A percentile compares a stretch with the other conserved stretches of the same genome.
These are phyloP conservation scores for Spicauda simplicius DNA, from an alignment of 2,888 invertebrate genomes.

Conservation along the genomic window DNA sequence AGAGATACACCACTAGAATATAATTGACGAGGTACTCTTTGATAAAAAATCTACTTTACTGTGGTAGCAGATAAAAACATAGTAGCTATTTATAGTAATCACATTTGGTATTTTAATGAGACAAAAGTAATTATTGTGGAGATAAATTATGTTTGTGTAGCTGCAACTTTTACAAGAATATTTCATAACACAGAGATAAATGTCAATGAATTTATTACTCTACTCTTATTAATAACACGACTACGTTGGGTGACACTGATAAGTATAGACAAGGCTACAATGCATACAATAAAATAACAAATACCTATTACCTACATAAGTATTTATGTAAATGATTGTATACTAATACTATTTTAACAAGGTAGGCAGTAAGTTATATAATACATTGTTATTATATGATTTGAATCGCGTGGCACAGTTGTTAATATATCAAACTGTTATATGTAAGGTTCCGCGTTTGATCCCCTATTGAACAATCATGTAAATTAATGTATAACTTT, in stretches of 20 bases:
- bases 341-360: neutral
- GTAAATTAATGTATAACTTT: too few relatives aligned
- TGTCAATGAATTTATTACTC: too few relatives aligned
- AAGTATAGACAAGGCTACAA: neutral
- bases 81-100: slow-evolving; percentile 18
- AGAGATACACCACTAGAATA: too few relatives aligned
- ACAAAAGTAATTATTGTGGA: slow-evolving; percentile 4
- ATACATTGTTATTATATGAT: too few relatives aligned
- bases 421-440: too few relatives aligned
- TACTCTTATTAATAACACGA: neutral
- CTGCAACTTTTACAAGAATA: neutral
- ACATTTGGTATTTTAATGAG: slow-evolving; percentile 16
- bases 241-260: neutral
- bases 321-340: neutral
- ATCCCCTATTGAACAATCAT: too few relatives aligned
- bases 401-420: too few relatives aligned
- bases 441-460: too few relatives aligned
- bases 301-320: neutral
- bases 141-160: neutral
- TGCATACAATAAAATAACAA: neutral
- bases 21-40: neutral
- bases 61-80: slow-evolving; percentile 7
- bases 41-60: neutral
- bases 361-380: neutral
- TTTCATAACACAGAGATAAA: neutral